phyloP scores from a whole-genome alignment of 2,113 vertebrate species.

The Carassius gibelio region DNA sequence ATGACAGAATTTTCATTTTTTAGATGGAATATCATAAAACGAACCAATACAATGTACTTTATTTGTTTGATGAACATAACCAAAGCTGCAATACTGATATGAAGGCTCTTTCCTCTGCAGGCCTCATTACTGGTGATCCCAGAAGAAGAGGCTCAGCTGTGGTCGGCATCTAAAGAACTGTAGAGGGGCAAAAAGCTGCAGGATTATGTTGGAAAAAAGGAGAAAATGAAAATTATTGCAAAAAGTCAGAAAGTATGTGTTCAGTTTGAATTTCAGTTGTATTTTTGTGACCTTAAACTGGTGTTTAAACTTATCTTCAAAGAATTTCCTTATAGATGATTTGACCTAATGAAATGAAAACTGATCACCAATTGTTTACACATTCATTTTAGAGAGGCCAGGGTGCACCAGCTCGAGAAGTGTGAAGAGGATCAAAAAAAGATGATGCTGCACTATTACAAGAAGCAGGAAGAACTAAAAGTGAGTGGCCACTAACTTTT shows the following conservation, averaged over 20 bases:
- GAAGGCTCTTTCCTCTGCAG: constrained; percentile 63
- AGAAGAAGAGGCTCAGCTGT: constrained; percentile 85
- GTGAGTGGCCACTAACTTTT: constrained; percentile 62
- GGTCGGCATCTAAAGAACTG: constrained; percentile 94
- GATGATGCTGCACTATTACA: constrained; percentile 87
- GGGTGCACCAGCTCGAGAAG: constrained; percentile 83
- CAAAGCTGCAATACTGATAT: too few relatives aligned
- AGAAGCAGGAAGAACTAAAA: constrained; percentile 92
- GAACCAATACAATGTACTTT: too few relatives aligned
- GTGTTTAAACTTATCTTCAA: background rate
- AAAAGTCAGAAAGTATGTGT: constrained; percentile 90
- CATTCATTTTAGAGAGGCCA: constrained; percentile 82
- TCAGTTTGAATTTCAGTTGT: background rate
- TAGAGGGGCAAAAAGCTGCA: constrained; percentile 84
- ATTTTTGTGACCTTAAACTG: background rate
- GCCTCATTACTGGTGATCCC: constrained; percentile 84
- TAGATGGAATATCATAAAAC: too few relatives aligned
- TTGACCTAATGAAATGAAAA: background rate
- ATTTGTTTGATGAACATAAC: too few relatives aligned
- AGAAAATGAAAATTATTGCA: constrained; percentile 94
- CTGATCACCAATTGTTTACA: background rate
- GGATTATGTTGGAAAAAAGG: constrained; percentile 91
- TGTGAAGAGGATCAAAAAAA: constrained; percentile 73
- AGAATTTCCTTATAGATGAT: background rate
- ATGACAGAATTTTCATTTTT: too few relatives aligned